Percentiles rank a stretch among this genome's conserved stretches.
Conservation (phyloP, 2,113 vertebrate species). For the Nymphicus hollandicus region DNA sequence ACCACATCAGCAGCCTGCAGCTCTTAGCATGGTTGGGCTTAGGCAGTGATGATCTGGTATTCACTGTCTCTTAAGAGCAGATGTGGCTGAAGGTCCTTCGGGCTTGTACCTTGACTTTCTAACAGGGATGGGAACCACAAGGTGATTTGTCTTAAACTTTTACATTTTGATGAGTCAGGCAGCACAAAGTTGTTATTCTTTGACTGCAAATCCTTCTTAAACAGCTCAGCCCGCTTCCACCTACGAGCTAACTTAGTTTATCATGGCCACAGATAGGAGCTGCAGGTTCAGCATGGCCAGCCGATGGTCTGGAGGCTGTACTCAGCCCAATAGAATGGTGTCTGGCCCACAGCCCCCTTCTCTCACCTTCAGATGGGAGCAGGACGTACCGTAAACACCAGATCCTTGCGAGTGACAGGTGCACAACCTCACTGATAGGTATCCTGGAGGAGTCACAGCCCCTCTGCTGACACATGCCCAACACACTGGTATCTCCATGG, state of each 20-base stretch:
- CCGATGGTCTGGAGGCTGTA: not conserved
- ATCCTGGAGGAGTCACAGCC: not conserved
- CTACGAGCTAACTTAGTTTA: not conserved
- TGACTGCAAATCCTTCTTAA: not conserved
- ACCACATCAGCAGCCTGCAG: not conserved
- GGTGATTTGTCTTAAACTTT: not conserved
- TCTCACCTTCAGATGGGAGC: not conserved
- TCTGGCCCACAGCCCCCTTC: not conserved
- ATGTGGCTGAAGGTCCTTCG: not conserved
- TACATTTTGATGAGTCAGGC: not conserved
- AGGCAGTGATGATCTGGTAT: not conserved
- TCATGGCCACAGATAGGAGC: rapidly evolving
- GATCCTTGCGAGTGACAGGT: not conserved
- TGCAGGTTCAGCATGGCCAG: not conserved
- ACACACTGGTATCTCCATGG: not conserved
- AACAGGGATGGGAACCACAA: not conserved
- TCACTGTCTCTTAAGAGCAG: not conserved
- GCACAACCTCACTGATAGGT: rapidly evolving
- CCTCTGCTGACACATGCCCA: not conserved
- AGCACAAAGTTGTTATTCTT: not conserved
- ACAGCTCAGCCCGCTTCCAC: not conserved
- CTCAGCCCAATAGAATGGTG: not conserved
- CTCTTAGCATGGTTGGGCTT: not conserved
- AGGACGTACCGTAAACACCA: not conserved
- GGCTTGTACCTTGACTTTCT: not conserved